Conservation (phyloP, 2,113 vertebrate species). For the Pelecanoides urinatrix region DNA sequence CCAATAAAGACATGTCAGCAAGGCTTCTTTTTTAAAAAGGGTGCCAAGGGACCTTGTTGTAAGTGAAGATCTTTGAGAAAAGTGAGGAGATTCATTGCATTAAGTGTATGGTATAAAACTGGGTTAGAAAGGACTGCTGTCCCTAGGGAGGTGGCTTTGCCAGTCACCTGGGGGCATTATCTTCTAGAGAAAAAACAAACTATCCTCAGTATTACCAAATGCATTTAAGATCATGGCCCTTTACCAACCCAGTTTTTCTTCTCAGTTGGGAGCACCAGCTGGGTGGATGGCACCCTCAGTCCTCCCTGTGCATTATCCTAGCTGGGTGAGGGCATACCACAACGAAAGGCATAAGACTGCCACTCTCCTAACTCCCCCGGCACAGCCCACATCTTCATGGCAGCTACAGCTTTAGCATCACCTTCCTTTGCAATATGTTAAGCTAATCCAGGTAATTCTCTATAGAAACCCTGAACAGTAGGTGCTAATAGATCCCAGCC, state of each 20-base stretch:
- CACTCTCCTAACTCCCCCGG: background rate
- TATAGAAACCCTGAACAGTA: background rate
- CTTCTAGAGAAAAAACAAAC: background rate
- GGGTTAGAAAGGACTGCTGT: constrained; percentile 1
- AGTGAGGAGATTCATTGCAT: background rate
- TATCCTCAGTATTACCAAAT: background rate
- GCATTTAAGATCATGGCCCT: background rate
- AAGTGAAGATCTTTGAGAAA: constrained; percentile 5
- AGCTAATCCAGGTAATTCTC: background rate
- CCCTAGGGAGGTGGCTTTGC: background rate
- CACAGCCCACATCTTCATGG: background rate
- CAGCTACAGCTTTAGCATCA: background rate
- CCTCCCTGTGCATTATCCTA: background rate
- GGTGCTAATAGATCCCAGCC: background rate
- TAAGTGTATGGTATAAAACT: background rate
- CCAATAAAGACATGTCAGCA: constrained; percentile 18
- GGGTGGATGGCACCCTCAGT: background rate
- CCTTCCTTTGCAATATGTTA: background rate
- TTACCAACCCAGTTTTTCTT: background rate
- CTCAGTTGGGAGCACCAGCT: background rate
- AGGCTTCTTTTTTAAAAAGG: background rate
- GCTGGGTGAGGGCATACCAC: background rate
- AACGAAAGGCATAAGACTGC: background rate
- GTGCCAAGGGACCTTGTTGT: constrained; percentile 38
- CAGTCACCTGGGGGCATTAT: background rate